Evolutionary conservation across 2,113 vertebrate genomes (phyloP).

Genomic region (Xiphophorus couchianus): DNA sequence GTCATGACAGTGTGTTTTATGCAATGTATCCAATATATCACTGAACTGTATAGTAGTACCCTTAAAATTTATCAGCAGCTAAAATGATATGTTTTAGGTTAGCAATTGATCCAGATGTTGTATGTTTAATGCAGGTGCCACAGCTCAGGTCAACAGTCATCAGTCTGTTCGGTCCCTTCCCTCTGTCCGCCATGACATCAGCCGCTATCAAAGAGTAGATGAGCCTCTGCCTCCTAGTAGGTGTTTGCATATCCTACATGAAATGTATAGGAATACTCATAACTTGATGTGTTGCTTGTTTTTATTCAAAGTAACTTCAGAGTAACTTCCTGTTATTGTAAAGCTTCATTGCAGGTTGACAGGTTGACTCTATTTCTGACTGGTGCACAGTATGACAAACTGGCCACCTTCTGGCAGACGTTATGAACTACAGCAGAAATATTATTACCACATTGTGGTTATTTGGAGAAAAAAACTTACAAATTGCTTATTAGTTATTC

Average conservation of each 20-base stretch:
- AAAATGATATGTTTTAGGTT: neutral
- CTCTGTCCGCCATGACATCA: conserved; percentile 93
- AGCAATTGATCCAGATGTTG: neutral
- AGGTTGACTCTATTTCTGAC: no score
- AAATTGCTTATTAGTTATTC: no score
- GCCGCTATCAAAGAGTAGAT: conserved; percentile 96
- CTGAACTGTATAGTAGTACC: no score
- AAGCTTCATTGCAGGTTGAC: neutral
- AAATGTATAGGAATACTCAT: neutral
- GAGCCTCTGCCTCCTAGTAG: conserved; percentile 98
- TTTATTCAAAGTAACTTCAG: neutral
- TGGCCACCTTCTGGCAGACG: neutral
- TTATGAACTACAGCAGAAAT: neutral
- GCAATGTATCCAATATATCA: no score
- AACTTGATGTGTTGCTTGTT: neutral
- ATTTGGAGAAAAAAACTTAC: no score
- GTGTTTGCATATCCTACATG: conserved; percentile 53
- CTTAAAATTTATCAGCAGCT: neutral
- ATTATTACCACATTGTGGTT: neutral
- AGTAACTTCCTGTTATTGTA: neutral
- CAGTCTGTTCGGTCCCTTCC: conserved; percentile 87
- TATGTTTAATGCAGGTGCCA: conserved; percentile 71
- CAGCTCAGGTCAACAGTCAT: conserved; percentile 87
- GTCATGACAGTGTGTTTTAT: no score
- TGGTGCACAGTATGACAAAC: neutral